Percentiles rank a stretch among this genome's conserved stretches.
Evolutionary conservation across 1,140 invertebrate species (phyloP).

Genomic region (Spodoptera litura): DNA sequence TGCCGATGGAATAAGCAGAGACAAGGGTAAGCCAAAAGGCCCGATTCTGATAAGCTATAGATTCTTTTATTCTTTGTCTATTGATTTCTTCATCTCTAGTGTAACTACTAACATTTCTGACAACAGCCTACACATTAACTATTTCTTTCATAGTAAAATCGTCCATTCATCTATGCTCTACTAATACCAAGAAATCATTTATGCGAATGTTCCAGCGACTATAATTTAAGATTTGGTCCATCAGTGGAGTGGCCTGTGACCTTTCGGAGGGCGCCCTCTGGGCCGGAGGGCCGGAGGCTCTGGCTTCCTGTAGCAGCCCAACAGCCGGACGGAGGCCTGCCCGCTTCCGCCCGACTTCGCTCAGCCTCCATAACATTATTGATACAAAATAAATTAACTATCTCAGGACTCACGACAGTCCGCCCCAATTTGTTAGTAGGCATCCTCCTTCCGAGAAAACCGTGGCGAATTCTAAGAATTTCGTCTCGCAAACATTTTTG

Average conservation of each 20-base stretch:
- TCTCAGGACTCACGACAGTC: constrained; percentile 20
- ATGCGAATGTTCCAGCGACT: neutral
- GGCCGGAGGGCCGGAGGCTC: constrained; percentile 28
- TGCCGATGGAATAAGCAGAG: neutral
- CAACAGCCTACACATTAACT: neutral
- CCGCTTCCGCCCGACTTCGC: constrained; percentile 44
- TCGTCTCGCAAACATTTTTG: neutral
- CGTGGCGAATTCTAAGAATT: neutral
- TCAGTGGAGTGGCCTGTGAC: constrained; percentile 35
- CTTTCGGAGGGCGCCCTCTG: constrained; percentile 26
- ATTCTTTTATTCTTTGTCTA: no score
- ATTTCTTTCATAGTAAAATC: neutral
- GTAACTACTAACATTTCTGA: no score
- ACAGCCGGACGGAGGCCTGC: constrained; percentile 29
- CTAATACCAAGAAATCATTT: constrained; percentile 19
- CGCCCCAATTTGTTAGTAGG: constrained; percentile 15
- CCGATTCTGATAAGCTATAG: no score
- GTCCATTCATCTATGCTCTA: neutral
- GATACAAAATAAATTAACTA: constrained; percentile 48
- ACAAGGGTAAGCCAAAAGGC: neutral
- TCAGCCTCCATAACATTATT: constrained; percentile 43
- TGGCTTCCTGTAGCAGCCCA: no score
- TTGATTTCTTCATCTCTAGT: no score
- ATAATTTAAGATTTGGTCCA: constrained; percentile 35
- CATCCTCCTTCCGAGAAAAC: neutral